Base-by-base conservation (phyloP, 2,113 vertebrate species). In the Pleuronectes platessa region DNA sequence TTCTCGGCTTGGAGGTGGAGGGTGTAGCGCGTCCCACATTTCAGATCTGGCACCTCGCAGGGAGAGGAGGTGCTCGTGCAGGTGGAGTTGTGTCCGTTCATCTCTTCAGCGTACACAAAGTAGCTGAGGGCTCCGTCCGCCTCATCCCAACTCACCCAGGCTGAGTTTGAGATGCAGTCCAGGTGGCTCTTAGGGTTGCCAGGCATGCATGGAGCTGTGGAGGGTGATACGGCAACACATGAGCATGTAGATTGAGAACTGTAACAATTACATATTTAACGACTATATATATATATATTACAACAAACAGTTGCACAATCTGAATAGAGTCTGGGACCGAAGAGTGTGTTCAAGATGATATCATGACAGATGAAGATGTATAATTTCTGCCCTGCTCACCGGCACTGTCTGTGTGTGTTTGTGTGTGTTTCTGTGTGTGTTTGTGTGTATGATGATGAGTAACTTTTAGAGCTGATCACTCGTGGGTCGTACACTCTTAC, bases 141-240 rank as follows among this genome's bases (percentile, higher is more conserved):
- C 2, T 17, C 0, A 1, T 90, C 76, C 93, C 94, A 96, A 0
- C 27, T 62, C 60, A 94, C 85, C 87, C 88, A 94, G 49, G 85
- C 94, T 0, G 76, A 64, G 81, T 94, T 94, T 3, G 92, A 84
- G 9, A 94, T 62, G 8, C 95, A 96, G 79, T 94, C 93, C 61
- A 95, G 90, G 21, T 13, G 66, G 35, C 84, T 91, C 0, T 17
- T 23, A 11, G 72, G 17, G 1, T 86, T 88, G 17, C 21, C 70
- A 13, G 95, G 93, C 67, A 87, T 66, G 68, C 94, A 95, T 0
- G 95, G 94, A 47, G 85, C 95, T 96, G 75, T 47, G 56, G 45
- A 54, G 20, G 26, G 37, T 40, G 37, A 11, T 11, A 40, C 37
- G 37, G 37, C 37, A 40, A 35, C 37, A 4, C 51, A 63, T 54